Conservation (phyloP, 1,140 invertebrate species). For the Steinernema feltiae region DNA sequence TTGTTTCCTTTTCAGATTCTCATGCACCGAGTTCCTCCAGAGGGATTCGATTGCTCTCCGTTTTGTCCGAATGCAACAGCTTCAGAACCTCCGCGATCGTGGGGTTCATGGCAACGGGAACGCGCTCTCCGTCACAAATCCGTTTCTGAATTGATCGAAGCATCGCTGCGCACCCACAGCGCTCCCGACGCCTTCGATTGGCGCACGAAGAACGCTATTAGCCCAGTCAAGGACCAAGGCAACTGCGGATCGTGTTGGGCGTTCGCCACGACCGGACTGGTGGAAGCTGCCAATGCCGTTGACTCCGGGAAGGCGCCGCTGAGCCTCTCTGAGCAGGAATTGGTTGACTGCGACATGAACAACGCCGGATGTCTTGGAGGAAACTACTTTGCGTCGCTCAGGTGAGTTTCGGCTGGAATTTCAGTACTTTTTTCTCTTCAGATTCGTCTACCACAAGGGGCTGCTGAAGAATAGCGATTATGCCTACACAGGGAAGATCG, state of each 20-base stretch:
- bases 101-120: no score
- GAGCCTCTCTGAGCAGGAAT: conserved; percentile 53
- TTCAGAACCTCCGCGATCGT: no score
- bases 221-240: conserved; percentile 60
- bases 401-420: conserved; percentile 48
- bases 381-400: conserved; percentile 32
- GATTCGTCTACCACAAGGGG: conserved; percentile 50
- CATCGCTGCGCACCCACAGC: not conserved
- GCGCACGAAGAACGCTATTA: conserved; percentile 59
- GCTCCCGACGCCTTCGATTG: conserved; percentile 56
- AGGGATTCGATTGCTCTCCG: no score
- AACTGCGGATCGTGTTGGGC: conserved; percentile 39
- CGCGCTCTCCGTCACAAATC: no score
- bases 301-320: conserved; percentile 1
- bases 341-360: conserved; percentile 51
- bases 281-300: conserved; percentile 31
- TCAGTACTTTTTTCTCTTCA: conserved; percentile 46
- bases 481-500: conserved; percentile 43
- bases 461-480: conserved; percentile 27
- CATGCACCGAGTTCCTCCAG: no score
- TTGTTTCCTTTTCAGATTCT: no score
- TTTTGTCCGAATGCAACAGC: no score
- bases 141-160: not conserved
- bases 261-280: conserved; percentile 34
- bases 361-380: conserved; percentile 54